A percentile compares a stretch with the other conserved stretches of the same genome.
Evolutionary conservation across 2,888 invertebrate genomes (phyloP).

Genomic region (Drosophila rubida): DNA sequence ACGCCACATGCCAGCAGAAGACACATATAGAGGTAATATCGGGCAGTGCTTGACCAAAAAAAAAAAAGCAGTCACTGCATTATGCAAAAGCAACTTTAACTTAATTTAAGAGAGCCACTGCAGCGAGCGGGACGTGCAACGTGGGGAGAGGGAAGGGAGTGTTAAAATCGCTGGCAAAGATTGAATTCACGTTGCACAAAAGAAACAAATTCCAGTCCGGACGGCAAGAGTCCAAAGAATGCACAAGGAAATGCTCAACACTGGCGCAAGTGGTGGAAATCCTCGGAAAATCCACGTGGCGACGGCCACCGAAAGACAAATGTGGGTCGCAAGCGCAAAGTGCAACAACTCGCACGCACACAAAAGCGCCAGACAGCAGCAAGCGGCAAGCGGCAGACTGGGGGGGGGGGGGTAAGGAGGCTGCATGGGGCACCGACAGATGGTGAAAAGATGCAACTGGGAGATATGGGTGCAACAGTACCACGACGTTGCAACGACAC

Average conservation of each 20-base stretch:
- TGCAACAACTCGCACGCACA: conserved; percentile 72
- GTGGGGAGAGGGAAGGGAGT: conserved; percentile 1
- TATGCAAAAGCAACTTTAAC: conserved; percentile 62
- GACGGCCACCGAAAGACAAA: conserved; percentile 68
- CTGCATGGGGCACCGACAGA: conserved; percentile 26
- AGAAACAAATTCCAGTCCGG: conserved; percentile 62
- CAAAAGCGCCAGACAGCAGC: conserved; percentile 8
- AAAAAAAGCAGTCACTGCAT: conserved; percentile 49
- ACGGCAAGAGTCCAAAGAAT: conserved; percentile 44
- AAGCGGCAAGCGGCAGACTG: conserved; percentile 20
- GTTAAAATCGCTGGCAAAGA: conserved; percentile 40
- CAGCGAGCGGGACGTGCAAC: conserved; percentile 19
- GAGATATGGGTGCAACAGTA: conserved; percentile 34
- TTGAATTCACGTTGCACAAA: conserved; percentile 59
- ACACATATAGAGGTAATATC: conserved; percentile 37
- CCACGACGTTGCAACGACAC: conserved; percentile 5
- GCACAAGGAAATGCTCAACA: conserved; percentile 67
- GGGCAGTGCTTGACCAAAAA: conserved; percentile 61
- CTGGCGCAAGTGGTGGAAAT: conserved; percentile 59
- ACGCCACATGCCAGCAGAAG: conserved; percentile 27
- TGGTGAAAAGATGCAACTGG: conserved; percentile 58
- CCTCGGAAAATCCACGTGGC: conserved; percentile 71
- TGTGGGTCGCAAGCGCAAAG: conserved; percentile 79
- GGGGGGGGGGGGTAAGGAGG: not conserved
- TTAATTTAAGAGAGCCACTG: conserved; percentile 68